Evolutionary conservation across 2,797 vertebrate genomes (phyloP).

Genomic region (Brotula barbata): DNA sequence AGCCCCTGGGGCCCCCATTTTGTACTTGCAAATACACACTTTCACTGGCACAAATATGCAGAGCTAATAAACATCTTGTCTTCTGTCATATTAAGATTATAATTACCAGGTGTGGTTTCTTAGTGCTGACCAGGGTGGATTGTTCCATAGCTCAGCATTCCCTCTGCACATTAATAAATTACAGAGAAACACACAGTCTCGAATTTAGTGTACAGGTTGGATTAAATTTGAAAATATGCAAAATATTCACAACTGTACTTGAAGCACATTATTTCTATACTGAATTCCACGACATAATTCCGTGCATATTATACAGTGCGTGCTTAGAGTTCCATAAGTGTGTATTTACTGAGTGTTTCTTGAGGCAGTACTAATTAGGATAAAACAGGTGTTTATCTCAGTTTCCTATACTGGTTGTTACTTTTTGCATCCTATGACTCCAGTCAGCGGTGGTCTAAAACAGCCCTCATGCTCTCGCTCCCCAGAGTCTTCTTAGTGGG

Average conservation of each 20-base stretch:
- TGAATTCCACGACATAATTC: background rate
- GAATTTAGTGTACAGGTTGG: conserved; percentile 12
- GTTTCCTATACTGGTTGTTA: conserved; percentile 52
- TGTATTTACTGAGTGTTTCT: too few relatives aligned
- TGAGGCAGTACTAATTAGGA: conserved; percentile 14
- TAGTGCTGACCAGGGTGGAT: conserved; percentile 16
- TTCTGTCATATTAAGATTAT: conserved; percentile 67
- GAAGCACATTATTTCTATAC: conserved; percentile 3
- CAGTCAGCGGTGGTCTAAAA: conserved; percentile 85
- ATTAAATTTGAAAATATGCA: conserved; percentile 4
- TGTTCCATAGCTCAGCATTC: conserved; percentile 18
- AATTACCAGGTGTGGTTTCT: conserved; percentile 41
- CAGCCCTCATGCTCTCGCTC: conserved; percentile 53
- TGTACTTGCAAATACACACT: conserved; percentile 67
- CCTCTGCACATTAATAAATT: conserved; percentile 18
- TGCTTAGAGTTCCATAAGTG: background rate
- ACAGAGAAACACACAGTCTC: conserved; percentile 10
- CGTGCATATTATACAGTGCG: background rate
- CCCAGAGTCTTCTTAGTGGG: conserved; percentile 85
- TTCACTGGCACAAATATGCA: conserved; percentile 65
- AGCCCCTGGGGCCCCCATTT: conserved; percentile 66
- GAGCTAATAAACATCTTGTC: conserved; percentile 69
- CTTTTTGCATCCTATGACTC: conserved; percentile 77
- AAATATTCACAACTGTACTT: background rate
- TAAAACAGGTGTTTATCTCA: conserved; percentile 19